Evolutionary conservation across 2,888 invertebrate genomes (phyloP).

Genomic region (Drosophila hamatofila): DNA sequence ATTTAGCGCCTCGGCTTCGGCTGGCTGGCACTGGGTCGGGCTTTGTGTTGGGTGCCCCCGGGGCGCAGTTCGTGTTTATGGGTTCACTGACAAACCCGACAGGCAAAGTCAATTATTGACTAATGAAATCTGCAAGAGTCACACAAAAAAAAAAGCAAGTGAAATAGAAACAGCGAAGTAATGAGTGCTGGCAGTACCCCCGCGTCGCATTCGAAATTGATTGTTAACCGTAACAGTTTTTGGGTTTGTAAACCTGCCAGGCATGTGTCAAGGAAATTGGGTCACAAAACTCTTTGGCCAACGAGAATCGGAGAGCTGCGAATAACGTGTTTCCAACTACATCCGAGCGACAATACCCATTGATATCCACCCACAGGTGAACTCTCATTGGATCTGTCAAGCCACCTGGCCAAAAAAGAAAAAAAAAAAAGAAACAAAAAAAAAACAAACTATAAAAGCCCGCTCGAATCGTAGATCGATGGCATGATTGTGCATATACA

Average conservation of each 20-base stretch:
- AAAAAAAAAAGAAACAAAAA: neutral
- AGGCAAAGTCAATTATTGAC: constrained; percentile 80
- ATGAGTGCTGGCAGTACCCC: constrained; percentile 60
- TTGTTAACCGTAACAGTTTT: constrained; percentile 79
- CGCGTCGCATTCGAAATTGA: constrained; percentile 63
- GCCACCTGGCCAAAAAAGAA: constrained; percentile 49
- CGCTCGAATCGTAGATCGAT: constrained; percentile 63
- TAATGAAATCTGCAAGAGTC: constrained; percentile 72
- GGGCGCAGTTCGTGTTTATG: constrained; percentile 68
- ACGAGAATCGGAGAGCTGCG: constrained; percentile 57
- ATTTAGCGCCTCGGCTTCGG: constrained; percentile 30
- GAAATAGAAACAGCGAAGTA: constrained; percentile 45
- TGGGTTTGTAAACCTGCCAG: constrained; percentile 76
- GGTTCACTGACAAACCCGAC: constrained; percentile 75
- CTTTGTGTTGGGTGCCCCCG: constrained; percentile 46
- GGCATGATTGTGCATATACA: constrained; percentile 49
- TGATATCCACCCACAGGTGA: constrained; percentile 71
- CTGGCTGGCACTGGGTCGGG: constrained; percentile 26
- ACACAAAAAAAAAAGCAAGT: constrained; percentile 5
- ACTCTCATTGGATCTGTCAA: constrained; percentile 72
- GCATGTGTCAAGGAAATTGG: constrained; percentile 82
- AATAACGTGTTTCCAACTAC: constrained; percentile 57
- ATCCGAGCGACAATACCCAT: constrained; percentile 57
- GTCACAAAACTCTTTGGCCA: constrained; percentile 60
- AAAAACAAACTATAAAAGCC: constrained; percentile 35